Evolutionary conservation across 2,797 vertebrate genomes (phyloP).

Genomic region (Apogon talboti): DNA sequence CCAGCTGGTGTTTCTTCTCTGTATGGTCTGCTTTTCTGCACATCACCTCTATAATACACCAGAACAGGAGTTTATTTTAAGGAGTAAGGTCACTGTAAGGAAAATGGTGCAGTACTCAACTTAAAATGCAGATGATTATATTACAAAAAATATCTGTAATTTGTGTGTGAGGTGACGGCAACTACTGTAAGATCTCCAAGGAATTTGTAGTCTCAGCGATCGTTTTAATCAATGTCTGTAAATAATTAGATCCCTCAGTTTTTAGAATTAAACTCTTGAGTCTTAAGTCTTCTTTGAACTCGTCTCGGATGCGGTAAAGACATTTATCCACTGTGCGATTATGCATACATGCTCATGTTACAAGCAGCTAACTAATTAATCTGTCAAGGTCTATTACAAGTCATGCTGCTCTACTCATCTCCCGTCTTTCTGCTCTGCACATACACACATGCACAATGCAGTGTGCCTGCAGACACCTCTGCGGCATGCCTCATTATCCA

Average conservation of each 20-base stretch:
- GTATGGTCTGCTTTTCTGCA: not conserved
- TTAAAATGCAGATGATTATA: not conserved
- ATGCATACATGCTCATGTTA: constrained; percentile 51
- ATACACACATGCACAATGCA: constrained; percentile 5
- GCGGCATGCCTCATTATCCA: constrained; percentile 59
- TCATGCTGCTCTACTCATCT: constrained; percentile 45
- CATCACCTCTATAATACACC: not conserved
- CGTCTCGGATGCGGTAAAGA: constrained; percentile 37
- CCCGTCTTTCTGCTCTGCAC: constrained; percentile 6
- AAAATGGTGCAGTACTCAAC: not conserved
- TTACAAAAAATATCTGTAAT: not conserved
- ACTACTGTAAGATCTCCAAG: not conserved
- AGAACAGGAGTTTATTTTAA: not conserved
- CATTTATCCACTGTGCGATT: constrained; percentile 52
- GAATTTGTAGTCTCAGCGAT: not conserved
- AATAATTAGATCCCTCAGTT: constrained; percentile 4
- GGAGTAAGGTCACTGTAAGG: not conserved
- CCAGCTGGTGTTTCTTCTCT: not conserved
- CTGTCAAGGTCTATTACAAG: constrained; percentile 66
- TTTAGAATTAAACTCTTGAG: constrained; percentile 2
- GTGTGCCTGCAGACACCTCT: constrained; percentile 53
- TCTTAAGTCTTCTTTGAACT: constrained; percentile 2
- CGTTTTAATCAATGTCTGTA: not conserved
- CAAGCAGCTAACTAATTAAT: constrained; percentile 63
- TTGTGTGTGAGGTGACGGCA: not conserved